phyloP scores from a whole-genome alignment of 2,113 vertebrate genomes.

The Rhea americana region DNA sequence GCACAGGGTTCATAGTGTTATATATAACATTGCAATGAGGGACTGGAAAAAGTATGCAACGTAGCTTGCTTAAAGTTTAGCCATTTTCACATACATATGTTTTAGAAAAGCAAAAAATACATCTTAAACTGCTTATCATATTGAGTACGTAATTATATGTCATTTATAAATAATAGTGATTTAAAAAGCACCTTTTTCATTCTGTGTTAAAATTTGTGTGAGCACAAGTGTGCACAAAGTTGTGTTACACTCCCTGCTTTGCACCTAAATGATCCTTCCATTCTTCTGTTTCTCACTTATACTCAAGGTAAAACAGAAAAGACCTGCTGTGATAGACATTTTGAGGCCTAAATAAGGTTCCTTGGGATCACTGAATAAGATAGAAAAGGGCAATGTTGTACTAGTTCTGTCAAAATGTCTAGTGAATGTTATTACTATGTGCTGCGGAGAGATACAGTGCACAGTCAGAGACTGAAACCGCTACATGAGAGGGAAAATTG shows the following conservation, averaged over 20 bases:
- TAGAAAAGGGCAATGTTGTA: background rate
- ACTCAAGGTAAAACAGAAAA: background rate
- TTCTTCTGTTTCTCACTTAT: background rate
- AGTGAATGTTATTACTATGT: background rate
- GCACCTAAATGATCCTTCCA: background rate
- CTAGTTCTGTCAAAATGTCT: background rate
- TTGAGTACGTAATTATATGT: background rate
- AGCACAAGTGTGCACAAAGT: background rate
- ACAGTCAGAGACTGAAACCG: background rate
- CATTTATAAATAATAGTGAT: background rate
- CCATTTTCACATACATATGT: background rate
- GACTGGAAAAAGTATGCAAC: background rate
- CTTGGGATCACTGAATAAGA: background rate
- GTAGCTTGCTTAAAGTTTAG: background rate
- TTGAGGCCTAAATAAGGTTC: background rate
- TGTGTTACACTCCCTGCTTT: rapidly evolving
- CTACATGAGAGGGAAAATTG: background rate
- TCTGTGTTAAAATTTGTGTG: background rate
- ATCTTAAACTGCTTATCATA: background rate
- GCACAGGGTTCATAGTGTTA: background rate
- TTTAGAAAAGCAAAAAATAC: background rate
- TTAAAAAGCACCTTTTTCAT: background rate
- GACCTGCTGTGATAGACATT: too few relatives aligned
- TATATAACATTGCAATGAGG: background rate
- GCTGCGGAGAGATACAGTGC: background rate